Evolutionary conservation across 2,797 vertebrate species (phyloP).

Genomic region (Periophthalmus magnuspinnatus): DNA sequence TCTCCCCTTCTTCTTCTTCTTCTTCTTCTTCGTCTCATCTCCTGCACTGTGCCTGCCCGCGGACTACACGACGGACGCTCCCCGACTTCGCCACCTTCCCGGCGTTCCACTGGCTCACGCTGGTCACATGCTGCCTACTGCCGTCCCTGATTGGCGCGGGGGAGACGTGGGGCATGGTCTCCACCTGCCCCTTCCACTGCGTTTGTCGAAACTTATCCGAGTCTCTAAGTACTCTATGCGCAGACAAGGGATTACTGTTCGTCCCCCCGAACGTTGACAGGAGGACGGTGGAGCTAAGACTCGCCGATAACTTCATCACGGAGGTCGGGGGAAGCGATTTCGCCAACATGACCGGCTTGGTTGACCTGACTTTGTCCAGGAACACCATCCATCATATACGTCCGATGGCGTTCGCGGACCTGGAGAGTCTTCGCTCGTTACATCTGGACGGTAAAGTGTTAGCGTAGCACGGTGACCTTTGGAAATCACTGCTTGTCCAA

Average conservation of each 20-base stretch:
- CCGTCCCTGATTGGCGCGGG: conserved; percentile 76
- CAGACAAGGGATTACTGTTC: conserved; percentile 91
- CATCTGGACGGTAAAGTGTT: conserved; percentile 81
- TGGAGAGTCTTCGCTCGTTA: conserved; percentile 89
- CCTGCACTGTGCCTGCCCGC: conserved; percentile 58
- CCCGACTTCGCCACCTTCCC: conserved; percentile 47
- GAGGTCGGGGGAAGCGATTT: conserved; percentile 85
- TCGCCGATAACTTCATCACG: conserved; percentile 92
- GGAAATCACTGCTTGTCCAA: neutral
- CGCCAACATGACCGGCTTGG: conserved; percentile 89
- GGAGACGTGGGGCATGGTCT: conserved; percentile 84
- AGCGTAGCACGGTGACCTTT: neutral
- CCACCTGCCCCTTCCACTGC: conserved; percentile 89
- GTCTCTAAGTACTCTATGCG: conserved; percentile 91
- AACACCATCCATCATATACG: conserved; percentile 87
- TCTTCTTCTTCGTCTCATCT: conserved; percentile 58
- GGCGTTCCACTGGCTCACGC: conserved; percentile 72
- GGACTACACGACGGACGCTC: conserved; percentile 47
- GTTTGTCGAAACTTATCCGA: conserved; percentile 92
- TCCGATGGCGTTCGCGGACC: conserved; percentile 86
- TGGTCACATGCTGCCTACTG: conserved; percentile 77
- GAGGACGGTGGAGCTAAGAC: conserved; percentile 88
- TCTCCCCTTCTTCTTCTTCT: conserved; percentile 49
- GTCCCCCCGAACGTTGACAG: conserved; percentile 91
- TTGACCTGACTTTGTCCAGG: conserved; percentile 89